These are phyloP conservation scores for Anguilla japonica DNA, from an alignment of 2,113 vertebrate species.

Conservation along the genomic window DNA sequence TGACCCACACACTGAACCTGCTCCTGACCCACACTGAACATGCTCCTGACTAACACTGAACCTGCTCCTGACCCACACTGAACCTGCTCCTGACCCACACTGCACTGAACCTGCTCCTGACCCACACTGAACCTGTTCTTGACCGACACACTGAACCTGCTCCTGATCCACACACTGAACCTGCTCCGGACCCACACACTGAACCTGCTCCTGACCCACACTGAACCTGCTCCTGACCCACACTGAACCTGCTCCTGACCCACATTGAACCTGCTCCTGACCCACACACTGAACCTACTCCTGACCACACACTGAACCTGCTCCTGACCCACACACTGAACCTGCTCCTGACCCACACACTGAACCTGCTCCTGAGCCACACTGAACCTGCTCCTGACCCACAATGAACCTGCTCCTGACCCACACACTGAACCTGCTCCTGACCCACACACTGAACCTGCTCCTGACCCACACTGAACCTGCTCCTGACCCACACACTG, in stretches of 20 bases:
- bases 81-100: too few relatives aligned
- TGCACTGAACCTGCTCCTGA: too few relatives aligned
- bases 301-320: neutral
- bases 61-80: too few relatives aligned
- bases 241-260: neutral
- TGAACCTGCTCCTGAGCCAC: neutral
- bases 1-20: neutral
- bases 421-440: too few relatives aligned
- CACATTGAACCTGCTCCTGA: neutral
- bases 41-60: neutral
- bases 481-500: too few relatives aligned
- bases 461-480: too few relatives aligned
- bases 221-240: neutral
- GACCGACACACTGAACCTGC: too few relatives aligned
- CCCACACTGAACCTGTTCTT: too few relatives aligned
- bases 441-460: too few relatives aligned
- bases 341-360: neutral
- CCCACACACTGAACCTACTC: neutral
- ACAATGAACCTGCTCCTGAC: neutral
- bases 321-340: neutral
- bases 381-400: neutral
- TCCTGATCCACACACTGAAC: neutral
- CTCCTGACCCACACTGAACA: neutral
- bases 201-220: neutral
- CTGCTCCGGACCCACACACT: too few relatives aligned